These are phyloP conservation scores for Sepioteuthis lessoniana DNA, from an alignment of 2,888 invertebrate genomes.

Conservation along the genomic window DNA sequence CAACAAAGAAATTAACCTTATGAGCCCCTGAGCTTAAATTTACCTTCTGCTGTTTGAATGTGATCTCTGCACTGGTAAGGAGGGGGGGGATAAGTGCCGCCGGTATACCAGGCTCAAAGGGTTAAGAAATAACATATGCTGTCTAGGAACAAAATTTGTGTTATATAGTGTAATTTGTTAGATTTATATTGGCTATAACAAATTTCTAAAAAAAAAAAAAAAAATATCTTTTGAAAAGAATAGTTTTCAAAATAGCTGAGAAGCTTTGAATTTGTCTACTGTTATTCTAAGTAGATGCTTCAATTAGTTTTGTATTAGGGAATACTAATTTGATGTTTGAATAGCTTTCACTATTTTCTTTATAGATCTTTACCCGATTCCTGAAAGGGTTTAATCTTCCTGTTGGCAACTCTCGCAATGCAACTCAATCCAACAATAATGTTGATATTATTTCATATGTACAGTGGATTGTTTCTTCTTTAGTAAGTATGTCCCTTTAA, in stretches of 20 bases:
- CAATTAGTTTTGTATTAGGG: not conserved
- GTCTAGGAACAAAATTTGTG: no score
- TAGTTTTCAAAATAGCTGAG: not conserved
- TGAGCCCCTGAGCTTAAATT: no score
- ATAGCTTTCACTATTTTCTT: slow-evolving; percentile 40
- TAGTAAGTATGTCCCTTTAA: slow-evolving; percentile 74
- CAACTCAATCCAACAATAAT: slow-evolving; percentile 70
- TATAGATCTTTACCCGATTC: slow-evolving; percentile 77
- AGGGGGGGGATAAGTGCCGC: no score
- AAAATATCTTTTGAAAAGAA: not conserved
- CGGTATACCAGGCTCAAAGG: no score
- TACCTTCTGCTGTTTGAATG: no score
- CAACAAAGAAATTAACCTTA: no score
- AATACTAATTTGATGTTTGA: not conserved
- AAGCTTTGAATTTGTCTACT: not conserved
- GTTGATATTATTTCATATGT: slow-evolving; percentile 78
- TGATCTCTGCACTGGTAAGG: no score
- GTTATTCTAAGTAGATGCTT: not conserved
- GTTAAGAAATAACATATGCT: no score
- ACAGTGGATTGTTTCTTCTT: slow-evolving; percentile 78
- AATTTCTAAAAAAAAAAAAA: no score
- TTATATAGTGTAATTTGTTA: no score
- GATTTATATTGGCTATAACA: no score
- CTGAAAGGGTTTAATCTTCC: slow-evolving; percentile 85
- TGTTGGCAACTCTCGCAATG: slow-evolving; percentile 78